phyloP scores from a whole-genome alignment of 2,888 invertebrate genomes.

The Aricia artaxerxes region DNA sequence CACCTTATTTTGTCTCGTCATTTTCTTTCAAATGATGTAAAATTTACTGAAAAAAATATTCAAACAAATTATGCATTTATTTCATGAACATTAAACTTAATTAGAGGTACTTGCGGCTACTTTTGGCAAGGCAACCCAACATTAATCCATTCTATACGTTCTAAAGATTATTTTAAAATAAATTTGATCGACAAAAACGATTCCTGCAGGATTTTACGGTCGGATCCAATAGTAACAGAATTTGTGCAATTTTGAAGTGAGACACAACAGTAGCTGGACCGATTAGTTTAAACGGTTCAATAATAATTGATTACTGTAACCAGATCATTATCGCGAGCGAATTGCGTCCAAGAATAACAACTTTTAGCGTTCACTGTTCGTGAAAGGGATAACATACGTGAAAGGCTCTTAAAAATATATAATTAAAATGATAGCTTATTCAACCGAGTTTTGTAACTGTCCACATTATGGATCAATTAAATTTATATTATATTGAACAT shows the following conservation, averaged over 20 bases:
- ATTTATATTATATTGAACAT: conserved; percentile 16
- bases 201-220: too few species aligned
- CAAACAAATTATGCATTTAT: too few species aligned
- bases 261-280: conserved; percentile 44
- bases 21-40: too few species aligned
- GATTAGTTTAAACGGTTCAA: conserved; percentile 73
- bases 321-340: conserved; percentile 56
- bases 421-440: conserved; percentile 45
- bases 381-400: conserved; percentile 44
- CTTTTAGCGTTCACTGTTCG: conserved; percentile 44
- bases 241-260: not conserved
- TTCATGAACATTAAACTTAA: too few species aligned
- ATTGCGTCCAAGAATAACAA: conserved; percentile 52
- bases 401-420: conserved; percentile 42
- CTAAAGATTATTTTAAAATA: too few species aligned
- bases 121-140: too few species aligned
- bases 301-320: conserved; percentile 69
- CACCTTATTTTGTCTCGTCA: too few species aligned
- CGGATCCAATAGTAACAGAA: not conserved
- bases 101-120: too few species aligned
- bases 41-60: too few species aligned
- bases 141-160: too few species aligned
- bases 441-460: conserved; percentile 33
- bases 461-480: conserved; percentile 29
- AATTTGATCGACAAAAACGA: too few species aligned